phyloP scores from a whole-genome alignment of 2,113 vertebrate genomes.

The Mobula hypostoma region DNA sequence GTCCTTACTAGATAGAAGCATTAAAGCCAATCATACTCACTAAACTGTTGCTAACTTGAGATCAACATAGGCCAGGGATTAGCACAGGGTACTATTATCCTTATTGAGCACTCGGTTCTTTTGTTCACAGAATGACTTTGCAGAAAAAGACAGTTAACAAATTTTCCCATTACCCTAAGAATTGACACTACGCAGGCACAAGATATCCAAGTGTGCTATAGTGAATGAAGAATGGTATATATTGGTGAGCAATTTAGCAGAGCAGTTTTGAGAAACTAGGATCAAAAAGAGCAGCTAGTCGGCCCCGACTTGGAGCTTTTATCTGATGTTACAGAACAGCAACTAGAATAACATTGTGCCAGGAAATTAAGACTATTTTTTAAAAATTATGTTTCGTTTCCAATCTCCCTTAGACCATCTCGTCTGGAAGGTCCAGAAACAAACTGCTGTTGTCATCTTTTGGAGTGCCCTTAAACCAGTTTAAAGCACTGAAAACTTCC shows the following conservation, averaged over 20 bases:
- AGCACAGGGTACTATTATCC: background rate
- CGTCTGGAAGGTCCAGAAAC: background rate
- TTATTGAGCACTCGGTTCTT: background rate
- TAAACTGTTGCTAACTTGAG: background rate
- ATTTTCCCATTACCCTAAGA: background rate
- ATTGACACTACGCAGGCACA: background rate
- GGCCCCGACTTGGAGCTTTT: background rate
- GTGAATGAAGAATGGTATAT: background rate
- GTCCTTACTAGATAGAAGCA: background rate
- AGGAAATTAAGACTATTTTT: background rate
- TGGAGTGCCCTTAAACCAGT: background rate
- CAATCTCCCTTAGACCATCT: background rate
- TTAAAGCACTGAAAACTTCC: background rate
- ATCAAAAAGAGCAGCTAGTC: background rate
- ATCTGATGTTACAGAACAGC: background rate
- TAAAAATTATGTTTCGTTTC: background rate
- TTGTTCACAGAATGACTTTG: background rate
- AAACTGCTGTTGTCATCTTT: background rate
- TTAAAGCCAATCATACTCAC: background rate
- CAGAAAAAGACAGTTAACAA: background rate
- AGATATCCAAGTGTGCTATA: background rate
- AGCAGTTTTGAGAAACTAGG: background rate
- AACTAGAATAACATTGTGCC: background rate
- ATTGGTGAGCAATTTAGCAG: background rate
- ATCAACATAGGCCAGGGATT: background rate